Percentiles rank a stretch among this genome's conserved stretches.
These are phyloP conservation scores for Pterocles orientalis DNA, from an alignment of 2,113 vertebrate species.

Conservation along the genomic window DNA sequence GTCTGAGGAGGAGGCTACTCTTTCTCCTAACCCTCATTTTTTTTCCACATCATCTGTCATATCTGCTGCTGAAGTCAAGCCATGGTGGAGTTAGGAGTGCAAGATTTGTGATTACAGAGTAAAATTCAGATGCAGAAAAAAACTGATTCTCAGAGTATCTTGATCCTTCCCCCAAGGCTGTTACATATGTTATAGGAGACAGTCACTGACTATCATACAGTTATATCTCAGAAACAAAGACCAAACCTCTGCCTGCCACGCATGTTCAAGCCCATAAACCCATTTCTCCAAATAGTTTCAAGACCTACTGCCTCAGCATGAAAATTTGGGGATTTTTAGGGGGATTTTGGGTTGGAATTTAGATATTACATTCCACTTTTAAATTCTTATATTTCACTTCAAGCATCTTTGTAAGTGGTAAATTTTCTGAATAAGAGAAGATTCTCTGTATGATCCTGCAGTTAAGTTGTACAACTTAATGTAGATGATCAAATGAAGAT, in stretches of 20 bases:
- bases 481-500: not conserved
- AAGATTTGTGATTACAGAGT: not conserved
- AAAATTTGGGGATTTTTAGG: not conserved
- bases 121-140: not conserved
- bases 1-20: not conserved
- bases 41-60: not conserved
- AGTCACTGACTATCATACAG: not conserved
- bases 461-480: not conserved
- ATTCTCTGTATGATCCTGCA: not conserved
- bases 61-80: not conserved
- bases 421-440: not conserved
- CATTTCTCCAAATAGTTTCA: not conserved
- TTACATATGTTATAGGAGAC: not conserved
- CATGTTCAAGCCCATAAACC: not conserved
- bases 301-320: not conserved
- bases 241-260: not conserved
- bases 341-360: not conserved
- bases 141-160: not conserved
- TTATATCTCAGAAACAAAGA: not conserved
- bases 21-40: not conserved
- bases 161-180: not conserved
- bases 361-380: not conserved
- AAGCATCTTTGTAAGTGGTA: not conserved
- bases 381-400: not conserved
- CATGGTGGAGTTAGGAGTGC: not conserved